Percentiles rank a stretch among this genome's conserved stretches.
Evolutionary conservation across 2,888 invertebrate genomes (phyloP).

Genomic region (Adineta ricciae): DNA sequence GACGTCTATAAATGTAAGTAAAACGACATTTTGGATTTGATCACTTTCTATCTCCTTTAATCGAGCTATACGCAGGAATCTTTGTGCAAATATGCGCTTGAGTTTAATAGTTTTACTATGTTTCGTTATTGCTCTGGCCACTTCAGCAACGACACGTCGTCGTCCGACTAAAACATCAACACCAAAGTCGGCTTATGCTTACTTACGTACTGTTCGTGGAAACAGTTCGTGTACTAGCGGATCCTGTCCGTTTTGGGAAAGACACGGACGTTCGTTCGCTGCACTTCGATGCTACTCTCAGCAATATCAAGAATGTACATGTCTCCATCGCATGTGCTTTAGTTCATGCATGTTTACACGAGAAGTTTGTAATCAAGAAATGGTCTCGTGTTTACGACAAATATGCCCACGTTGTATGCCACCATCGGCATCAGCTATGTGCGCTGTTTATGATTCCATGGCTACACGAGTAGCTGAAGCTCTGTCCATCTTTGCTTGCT

Average conservation of each 20-base stretch:
- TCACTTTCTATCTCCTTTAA: neutral
- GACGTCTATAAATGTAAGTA: neutral
- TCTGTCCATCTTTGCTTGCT: neutral
- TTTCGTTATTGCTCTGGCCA: neutral
- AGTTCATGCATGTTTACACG: neutral
- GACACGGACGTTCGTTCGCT: neutral
- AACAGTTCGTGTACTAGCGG: neutral
- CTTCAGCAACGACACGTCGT: neutral
- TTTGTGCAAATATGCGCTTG: neutral
- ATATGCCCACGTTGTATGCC: slow-evolving; percentile 1
- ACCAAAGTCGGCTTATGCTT: neutral
- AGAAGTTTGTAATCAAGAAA: neutral
- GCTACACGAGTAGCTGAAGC: slow-evolving; percentile 1
- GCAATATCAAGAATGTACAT: slow-evolving; percentile 17
- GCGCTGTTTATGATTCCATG: slow-evolving; percentile 16
- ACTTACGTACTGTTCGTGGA: neutral
- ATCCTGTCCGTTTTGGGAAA: slow-evolving; percentile 1
- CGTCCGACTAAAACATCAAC: neutral
- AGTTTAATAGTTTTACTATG: neutral
- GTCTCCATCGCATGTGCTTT: slow-evolving; percentile 15
- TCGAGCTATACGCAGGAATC: neutral
- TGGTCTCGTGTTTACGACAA: slow-evolving; percentile 8
- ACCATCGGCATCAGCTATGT: slow-evolving; percentile 5
- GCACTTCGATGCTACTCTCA: slow-evolving; percentile 14
- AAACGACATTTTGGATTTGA: neutral